A percentile compares a stretch with the other conserved stretches of the same genome.
Conservation (phyloP, 2,888 invertebrate genomes). For the Rotaria sp. region DNA sequence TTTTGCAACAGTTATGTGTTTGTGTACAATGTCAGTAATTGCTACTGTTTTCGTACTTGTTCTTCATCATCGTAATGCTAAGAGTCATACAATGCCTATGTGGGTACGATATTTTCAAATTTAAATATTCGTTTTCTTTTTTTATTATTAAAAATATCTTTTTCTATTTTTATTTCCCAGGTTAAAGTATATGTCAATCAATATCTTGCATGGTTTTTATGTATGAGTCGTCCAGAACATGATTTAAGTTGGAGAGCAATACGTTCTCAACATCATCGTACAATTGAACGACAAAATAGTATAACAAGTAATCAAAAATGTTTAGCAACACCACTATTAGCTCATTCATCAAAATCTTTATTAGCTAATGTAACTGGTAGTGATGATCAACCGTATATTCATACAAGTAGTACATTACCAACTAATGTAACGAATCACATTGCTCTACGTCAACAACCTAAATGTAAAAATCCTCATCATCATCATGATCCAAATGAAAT, state of each 20-base stretch:
- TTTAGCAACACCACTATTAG: background rate
- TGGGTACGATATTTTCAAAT: background rate
- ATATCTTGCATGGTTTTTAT: conserved; percentile 32
- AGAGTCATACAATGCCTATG: conserved; percentile 37
- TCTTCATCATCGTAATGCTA: conserved; percentile 40
- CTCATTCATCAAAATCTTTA: background rate
- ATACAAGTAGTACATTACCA: background rate
- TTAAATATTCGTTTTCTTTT: too few species aligned
- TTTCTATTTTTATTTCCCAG: background rate
- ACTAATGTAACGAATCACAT: background rate
- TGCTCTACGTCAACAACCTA: background rate
- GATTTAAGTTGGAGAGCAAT: conserved; percentile 11
- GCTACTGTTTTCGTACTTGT: conserved; percentile 39
- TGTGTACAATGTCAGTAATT: conserved; percentile 33
- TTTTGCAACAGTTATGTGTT: conserved; percentile 39
- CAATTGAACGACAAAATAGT: background rate
- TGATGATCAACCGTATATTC: background rate
- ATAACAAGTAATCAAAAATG: background rate
- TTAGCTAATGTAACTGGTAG: background rate
- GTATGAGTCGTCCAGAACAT: conserved; percentile 37
- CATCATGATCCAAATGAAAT: background rate
- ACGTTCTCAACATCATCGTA: background rate
- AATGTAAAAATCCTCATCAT: conserved; percentile 10
- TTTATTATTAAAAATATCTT: background rate
- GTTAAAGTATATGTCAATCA: conserved; percentile 30